phyloP scores from a whole-genome alignment of 2,113 vertebrate genomes.

The Malurus alboscapulatus region DNA sequence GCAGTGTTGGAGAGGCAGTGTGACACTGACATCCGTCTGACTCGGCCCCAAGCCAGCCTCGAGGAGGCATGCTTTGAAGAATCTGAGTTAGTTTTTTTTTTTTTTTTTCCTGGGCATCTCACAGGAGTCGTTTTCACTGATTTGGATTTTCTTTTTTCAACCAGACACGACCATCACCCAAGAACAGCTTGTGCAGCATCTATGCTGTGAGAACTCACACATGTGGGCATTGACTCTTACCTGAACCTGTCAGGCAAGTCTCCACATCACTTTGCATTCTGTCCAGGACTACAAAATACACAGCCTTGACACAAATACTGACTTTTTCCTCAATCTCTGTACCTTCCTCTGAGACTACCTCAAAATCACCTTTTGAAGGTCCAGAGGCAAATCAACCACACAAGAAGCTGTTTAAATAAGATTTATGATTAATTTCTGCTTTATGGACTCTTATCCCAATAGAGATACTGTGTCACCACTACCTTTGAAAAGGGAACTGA shows the following conservation, averaged over 20 bases:
- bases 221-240: neutral
- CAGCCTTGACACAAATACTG: accelerated
- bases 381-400: neutral
- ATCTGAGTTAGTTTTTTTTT: neutral
- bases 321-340: neutral
- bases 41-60: neutral
- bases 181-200: neutral
- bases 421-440: neutral
- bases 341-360: neutral
- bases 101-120: neutral
- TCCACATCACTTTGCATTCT: accelerated
- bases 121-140: neutral
- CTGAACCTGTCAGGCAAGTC: neutral
- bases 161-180: neutral
- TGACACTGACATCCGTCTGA: neutral
- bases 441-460: accelerated
- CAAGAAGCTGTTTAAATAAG: neutral
- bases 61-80: neutral
- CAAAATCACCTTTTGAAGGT: neutral
- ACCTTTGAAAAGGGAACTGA: neutral
- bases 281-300: neutral
- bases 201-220: neutral
- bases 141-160: neutral
- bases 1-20: neutral
- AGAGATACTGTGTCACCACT: neutral